A percentile compares a stretch with the other conserved stretches of the same genome.
Evolutionary conservation across 2,113 vertebrate genomes (phyloP).

Genomic region (Hippoglossus stenolepis): DNA sequence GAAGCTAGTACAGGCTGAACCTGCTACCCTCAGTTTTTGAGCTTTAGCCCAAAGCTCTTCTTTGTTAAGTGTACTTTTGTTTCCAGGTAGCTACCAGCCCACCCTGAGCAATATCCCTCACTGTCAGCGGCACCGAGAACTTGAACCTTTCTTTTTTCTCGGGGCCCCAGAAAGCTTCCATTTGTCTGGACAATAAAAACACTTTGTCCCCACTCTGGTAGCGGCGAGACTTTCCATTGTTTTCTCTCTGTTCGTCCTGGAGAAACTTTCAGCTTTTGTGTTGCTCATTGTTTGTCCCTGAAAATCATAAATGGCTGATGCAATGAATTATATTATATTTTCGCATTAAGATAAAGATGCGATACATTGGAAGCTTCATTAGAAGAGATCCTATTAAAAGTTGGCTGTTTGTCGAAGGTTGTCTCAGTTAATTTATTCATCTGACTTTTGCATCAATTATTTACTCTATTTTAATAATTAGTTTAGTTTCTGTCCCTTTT

Average conservation of each 20-base stretch:
- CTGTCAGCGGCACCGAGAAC: slow-evolving; percentile 24
- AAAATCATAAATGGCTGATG: not conserved
- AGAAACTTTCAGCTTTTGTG: not conserved
- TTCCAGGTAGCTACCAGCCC: slow-evolving; percentile 12
- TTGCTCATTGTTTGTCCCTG: not conserved
- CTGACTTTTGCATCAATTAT: slow-evolving; percentile 9
- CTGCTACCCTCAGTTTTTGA: not conserved
- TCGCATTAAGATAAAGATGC: not conserved
- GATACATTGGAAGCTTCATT: slow-evolving; percentile 8
- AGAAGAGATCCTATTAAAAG: slow-evolving; percentile 13
- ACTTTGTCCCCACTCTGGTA: slow-evolving; percentile 23
- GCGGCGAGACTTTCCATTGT: slow-evolving; percentile 7
- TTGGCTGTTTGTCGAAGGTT: not conserved
- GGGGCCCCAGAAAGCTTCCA: slow-evolving; percentile 19
- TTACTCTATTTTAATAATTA: not conserved
- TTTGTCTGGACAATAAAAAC: slow-evolving; percentile 20
- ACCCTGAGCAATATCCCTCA: slow-evolving; percentile 24
- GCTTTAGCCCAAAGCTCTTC: not conserved
- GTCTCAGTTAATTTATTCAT: slow-evolving; percentile 28
- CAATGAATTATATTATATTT: not conserved
- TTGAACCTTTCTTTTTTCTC: slow-evolving; percentile 25
- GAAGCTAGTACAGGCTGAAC: not conserved
- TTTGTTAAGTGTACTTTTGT: slow-evolving; percentile 33
- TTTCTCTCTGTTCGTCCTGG: slow-evolving; percentile 8
- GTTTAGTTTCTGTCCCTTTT: not conserved